Percentiles rank a stretch among this genome's conserved stretches.
These are phyloP conservation scores for Chelmon rostratus DNA, from an alignment of 2,797 vertebrate species.

Conservation along the genomic window DNA sequence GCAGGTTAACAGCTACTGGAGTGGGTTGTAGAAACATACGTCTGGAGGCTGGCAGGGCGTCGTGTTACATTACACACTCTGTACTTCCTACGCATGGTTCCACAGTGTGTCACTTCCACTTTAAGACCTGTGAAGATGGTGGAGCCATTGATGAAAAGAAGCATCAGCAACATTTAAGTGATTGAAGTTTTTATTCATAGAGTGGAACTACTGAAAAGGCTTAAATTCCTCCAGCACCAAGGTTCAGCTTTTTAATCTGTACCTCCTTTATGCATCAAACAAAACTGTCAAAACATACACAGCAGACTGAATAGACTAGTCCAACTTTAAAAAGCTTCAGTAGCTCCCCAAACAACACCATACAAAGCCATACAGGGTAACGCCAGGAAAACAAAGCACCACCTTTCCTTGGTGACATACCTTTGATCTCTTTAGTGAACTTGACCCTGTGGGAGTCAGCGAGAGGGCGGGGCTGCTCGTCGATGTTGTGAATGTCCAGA, in stretches of 20 bases:
- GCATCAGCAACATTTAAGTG: neutral
- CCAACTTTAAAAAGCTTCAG: neutral
- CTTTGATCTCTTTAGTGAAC: constrained; percentile 99
- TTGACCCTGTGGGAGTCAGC: constrained; percentile 99
- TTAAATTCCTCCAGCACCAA: neutral
- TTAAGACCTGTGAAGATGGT: constrained; percentile 90
- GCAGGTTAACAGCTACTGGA: fast-evolving
- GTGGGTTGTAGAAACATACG: constrained; percentile 84
- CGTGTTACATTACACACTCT: constrained; percentile 97
- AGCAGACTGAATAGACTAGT: neutral
- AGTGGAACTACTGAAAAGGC: constrained; percentile 5
- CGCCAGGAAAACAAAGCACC: neutral
- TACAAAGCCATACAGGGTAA: neutral
- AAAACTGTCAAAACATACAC: constrained; percentile 1
- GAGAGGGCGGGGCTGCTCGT: constrained; percentile 97
- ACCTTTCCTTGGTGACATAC: constrained; percentile 62
- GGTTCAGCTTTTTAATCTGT: neutral
- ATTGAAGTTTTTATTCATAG: neutral
- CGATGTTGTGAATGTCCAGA: constrained; percentile 99
- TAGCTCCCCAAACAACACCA: neutral
- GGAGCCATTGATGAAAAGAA: neutral
- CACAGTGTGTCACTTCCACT: constrained; percentile 99
- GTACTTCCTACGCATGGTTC: constrained; percentile 98
- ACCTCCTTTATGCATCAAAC: neutral
- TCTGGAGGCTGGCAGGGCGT: constrained; percentile 96